Evolutionary conservation across 2,888 invertebrate species (phyloP), one percentile per base, ranked within the genome.

Genomic region (Orchesellides sinensis): DNA sequence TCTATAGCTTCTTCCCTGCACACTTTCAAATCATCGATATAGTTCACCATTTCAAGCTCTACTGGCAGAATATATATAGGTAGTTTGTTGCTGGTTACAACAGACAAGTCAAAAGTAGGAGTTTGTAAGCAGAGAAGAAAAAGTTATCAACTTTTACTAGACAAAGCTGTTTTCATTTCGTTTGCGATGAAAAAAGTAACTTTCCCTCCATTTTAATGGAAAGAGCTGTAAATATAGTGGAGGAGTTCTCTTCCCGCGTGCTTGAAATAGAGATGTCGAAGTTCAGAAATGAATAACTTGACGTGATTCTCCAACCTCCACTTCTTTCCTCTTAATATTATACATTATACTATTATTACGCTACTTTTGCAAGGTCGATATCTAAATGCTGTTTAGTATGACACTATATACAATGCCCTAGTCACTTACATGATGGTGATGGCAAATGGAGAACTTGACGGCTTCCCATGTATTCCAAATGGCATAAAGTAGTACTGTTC

Each of bases 121-220:
- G n/a, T n/a, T n/a, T 61, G 59, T 32, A 40, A 19, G 65, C 14
- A 56, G 40, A 40, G 35, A 35, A 19, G 35, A 27, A 45, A 65
- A 65, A 65, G 45, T 65, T 65, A 35, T 65, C 25, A 59, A 27
- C 27, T 59, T 59, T 27, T 12, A 27, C 23, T 59, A 25, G 59
- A 59, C 59, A 59, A 27, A 59, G 59, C n/a, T 25, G 59, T 14
- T 61, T 61, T 61, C 61, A 61, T 17, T 61, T 61, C 61, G 32
- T 32, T 61, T 35, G n/a, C 27, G 32, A 17, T 29, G 29, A 29
- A 61, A 61, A 35, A 1, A 21, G 27, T 32, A 61, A 61, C 29
- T 61, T 59, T 59, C 27, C 14, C 61, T 35, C 14, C 32, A 8
- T n/a, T 10, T 32, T 10, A 32, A 5, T 32, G 6, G 32, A n/a